Evolutionary conservation across 2,888 invertebrate genomes (phyloP).

Genomic region (Philonicus albiceps): DNA sequence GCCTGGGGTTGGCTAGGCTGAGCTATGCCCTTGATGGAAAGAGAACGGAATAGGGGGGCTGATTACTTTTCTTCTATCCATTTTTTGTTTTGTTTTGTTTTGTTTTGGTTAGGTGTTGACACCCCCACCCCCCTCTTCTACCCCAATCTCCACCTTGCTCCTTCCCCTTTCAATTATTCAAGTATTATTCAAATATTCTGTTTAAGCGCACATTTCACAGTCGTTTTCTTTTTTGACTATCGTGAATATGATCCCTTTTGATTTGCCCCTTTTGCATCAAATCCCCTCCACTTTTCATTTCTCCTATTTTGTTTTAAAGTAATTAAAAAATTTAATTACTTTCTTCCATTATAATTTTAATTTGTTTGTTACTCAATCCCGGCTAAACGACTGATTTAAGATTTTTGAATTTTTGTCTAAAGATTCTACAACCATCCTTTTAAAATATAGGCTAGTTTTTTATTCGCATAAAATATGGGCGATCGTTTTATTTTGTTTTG

Average conservation of each 20-base stretch:
- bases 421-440: no score
- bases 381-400: no score
- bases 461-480: no score
- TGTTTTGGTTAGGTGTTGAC: background rate
- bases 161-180: background rate
- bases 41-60: background rate
- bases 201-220: background rate
- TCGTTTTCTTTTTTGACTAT: background rate
- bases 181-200: conserved; percentile 29
- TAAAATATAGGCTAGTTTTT: no score
- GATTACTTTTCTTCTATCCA: background rate
- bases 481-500: no score
- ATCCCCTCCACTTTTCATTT: background rate
- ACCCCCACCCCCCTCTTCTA: conserved; percentile 46
- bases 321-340: no score
- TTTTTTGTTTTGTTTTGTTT: background rate
- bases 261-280: background rate
- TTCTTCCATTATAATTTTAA: no score
- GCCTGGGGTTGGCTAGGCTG: no score
- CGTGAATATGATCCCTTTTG: background rate
- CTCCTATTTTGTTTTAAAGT: background rate
- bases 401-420: no score
- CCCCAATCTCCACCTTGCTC: no score
- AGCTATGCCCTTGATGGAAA: no score
- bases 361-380: no score